Percentiles rank a stretch among this genome's conserved stretches.
phyloP scores from a whole-genome alignment of 2,797 vertebrate species.

The Siniperca scherzeri region DNA sequence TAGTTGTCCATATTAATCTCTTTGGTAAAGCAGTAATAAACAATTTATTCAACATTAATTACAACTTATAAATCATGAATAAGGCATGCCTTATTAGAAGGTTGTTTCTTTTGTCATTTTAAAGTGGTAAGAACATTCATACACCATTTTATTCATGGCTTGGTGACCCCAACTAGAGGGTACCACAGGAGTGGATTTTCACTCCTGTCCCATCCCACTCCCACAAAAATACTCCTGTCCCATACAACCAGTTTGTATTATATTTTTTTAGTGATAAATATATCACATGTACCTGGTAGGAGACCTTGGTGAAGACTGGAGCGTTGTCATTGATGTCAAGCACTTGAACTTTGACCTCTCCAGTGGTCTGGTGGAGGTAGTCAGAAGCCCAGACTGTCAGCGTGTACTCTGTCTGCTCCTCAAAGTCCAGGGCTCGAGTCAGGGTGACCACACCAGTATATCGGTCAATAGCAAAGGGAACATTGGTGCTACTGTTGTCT shows the following conservation, averaged over 20 bases:
- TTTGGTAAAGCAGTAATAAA: neutral
- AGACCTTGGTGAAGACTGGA: conserved; percentile 90
- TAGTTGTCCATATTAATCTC: neutral
- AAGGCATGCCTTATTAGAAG: neutral
- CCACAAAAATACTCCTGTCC: too few relatives aligned
- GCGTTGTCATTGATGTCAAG: conserved; percentile 94
- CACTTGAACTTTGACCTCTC: conserved; percentile 85
- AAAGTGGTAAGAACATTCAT: neutral
- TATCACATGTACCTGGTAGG: conserved; percentile 89
- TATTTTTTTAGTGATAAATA: neutral
- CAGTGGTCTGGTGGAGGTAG: conserved; percentile 87
- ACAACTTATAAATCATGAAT: neutral
- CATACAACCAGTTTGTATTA: neutral
- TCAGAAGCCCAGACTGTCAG: conserved; percentile 89
- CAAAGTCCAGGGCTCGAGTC: conserved; percentile 88
- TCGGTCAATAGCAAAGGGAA: conserved; percentile 88
- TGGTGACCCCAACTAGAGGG: neutral
- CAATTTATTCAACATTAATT: neutral
- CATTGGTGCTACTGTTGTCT: conserved; percentile 77
- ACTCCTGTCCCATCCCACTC: too few relatives aligned
- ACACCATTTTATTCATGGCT: fast-evolving
- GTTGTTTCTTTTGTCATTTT: neutral
- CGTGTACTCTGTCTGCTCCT: conserved; percentile 83
- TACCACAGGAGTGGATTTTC: too few relatives aligned
- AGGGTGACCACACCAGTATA: conserved; percentile 88